A percentile compares a stretch with the other conserved stretches of the same genome.
These are phyloP conservation scores for Enoplolaimus lenunculus DNA, from an alignment of 2,888 invertebrate species.

Conservation along the genomic window DNA sequence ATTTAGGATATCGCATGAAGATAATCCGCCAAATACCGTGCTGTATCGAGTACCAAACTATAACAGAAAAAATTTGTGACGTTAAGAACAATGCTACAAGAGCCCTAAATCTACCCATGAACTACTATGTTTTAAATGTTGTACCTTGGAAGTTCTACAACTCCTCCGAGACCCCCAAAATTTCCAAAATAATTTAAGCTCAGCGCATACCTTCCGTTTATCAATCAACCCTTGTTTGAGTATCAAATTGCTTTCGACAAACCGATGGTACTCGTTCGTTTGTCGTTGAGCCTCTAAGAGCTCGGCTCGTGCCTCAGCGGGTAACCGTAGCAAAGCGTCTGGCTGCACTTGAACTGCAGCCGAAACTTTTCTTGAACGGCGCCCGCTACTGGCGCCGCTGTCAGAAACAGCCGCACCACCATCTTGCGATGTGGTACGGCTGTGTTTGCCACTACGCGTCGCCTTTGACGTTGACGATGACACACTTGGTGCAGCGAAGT, in stretches of 20 bases:
- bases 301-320: conserved; percentile 31
- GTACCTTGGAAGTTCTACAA: too few species aligned
- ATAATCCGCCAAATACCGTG: too few species aligned
- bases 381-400: neutral
- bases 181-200: too few species aligned
- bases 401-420: neutral
- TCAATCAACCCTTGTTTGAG: conserved; percentile 83
- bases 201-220: conserved; percentile 66
- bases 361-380: neutral
- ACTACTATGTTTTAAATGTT: too few species aligned
- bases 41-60: too few species aligned
- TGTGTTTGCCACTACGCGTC: neutral
- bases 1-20: too few species aligned
- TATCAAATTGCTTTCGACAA: conserved; percentile 79
- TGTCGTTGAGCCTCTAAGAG: conserved; percentile 48
- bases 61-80: too few species aligned
- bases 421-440: neutral
- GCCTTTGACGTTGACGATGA: neutral
- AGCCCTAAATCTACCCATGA: too few species aligned
- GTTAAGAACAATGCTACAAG: too few species aligned
- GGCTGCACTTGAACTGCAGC: neutral
- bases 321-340: conserved; percentile 16
- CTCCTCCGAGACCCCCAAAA: too few species aligned
- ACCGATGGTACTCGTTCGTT: conserved; percentile 57
- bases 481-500: neutral